Percentiles rank a stretch among this genome's conserved stretches.
These are phyloP conservation scores for Mellivora capensis DNA, from an alignment of 2,113 vertebrate species.

Conservation along the genomic window DNA sequence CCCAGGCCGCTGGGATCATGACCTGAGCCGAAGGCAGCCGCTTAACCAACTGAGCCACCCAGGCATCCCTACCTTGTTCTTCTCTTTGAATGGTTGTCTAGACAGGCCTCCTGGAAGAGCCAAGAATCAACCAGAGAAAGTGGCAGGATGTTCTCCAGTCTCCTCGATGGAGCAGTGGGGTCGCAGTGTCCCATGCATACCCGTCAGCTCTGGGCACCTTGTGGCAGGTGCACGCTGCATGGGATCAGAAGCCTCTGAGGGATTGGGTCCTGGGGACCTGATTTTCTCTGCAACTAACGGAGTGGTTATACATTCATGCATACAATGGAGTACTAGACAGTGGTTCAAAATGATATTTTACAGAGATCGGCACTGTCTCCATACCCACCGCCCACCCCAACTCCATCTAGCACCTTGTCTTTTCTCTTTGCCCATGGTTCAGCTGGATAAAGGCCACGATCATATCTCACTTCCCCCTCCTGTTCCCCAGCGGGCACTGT, in stretches of 20 bases:
- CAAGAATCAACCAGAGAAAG: background rate
- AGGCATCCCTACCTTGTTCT: background rate
- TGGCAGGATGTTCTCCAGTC: background rate
- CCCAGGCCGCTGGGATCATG: too few species aligned
- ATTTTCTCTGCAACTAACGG: background rate
- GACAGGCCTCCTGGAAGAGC: background rate
- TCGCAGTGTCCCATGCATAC: background rate
- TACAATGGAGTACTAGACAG: fast-evolving
- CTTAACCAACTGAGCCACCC: too few species aligned
- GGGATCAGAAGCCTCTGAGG: background rate
- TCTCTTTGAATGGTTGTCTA: background rate
- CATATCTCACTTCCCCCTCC: background rate
- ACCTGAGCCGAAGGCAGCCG: too few species aligned
- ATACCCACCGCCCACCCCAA: fast-evolving
- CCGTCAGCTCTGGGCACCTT: too few species aligned
- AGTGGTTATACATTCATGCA: background rate
- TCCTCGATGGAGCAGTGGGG: fast-evolving
- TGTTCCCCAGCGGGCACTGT: background rate
- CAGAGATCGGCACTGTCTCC: background rate
- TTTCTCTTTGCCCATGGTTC: background rate
- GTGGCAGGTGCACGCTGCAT: too few species aligned
- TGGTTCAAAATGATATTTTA: background rate
- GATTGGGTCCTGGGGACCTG: background rate
- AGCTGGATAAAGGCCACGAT: fast-evolving
- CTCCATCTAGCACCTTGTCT: background rate